These are phyloP conservation scores for Astyanax mexicanus DNA, from an alignment of 2,797 vertebrate species.

Conservation along the genomic window DNA sequence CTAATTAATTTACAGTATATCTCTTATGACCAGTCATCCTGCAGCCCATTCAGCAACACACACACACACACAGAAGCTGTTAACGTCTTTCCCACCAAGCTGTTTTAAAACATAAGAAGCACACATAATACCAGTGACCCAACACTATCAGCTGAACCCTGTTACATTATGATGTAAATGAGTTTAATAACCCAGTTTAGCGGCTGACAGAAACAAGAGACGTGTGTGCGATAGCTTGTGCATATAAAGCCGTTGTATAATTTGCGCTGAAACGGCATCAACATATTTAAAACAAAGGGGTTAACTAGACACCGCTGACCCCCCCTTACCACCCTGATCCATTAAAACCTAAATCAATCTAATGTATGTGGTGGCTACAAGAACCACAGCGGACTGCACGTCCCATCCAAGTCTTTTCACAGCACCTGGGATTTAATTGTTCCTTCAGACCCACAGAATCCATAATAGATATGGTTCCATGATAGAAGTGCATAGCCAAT, in stretches of 20 bases:
- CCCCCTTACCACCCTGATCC: constrained; percentile 54
- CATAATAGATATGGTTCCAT: constrained; percentile 48
- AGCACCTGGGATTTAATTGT: not conserved
- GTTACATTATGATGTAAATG: constrained; percentile 83
- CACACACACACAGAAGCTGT: constrained; percentile 35
- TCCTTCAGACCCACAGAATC: constrained; percentile 12
- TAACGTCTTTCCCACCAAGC: constrained; percentile 47
- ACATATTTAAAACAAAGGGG: constrained; percentile 64
- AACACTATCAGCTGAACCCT: constrained; percentile 58
- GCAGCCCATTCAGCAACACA: constrained; percentile 35
- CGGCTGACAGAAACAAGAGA: constrained; percentile 67
- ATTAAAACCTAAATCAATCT: constrained; percentile 55
- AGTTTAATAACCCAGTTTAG: constrained; percentile 83
- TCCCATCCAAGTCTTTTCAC: not conserved
- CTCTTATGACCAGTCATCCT: constrained; percentile 42
- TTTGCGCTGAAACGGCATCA: constrained; percentile 61
- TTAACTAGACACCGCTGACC: constrained; percentile 60
- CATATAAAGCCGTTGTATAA: constrained; percentile 57
- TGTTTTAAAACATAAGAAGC: constrained; percentile 52
- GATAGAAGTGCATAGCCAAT: constrained; percentile 43
- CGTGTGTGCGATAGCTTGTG: constrained; percentile 48
- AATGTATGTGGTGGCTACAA: constrained; percentile 30
- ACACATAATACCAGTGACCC: constrained; percentile 61
- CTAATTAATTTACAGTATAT: constrained; percentile 56
- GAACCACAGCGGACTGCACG: constrained; percentile 36